phyloP scores from a whole-genome alignment of 2,888 invertebrate genomes.

The Lasius fuliginosus region DNA sequence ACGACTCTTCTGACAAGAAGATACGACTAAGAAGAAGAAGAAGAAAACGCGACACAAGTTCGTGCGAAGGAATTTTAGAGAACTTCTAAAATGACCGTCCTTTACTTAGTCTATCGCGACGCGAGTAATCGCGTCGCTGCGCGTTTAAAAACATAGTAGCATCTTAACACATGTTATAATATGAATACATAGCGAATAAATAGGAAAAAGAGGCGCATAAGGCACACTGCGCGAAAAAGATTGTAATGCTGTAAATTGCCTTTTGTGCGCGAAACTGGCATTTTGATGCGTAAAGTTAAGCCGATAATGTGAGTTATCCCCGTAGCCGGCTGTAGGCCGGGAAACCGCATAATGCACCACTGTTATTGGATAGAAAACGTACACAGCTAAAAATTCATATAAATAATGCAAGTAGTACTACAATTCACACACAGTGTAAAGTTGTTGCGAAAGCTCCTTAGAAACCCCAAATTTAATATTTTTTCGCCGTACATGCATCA shows the following conservation, averaged over 20 bases:
- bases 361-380: constrained; percentile 35
- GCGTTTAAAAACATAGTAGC: constrained; percentile 35
- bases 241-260: constrained; percentile 51
- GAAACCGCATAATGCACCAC: constrained; percentile 50
- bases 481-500: constrained; percentile 42
- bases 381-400: constrained; percentile 30
- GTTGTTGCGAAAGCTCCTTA: constrained; percentile 39
- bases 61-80: background rate
- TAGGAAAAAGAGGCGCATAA: background rate
- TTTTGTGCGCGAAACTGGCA: constrained; percentile 27
- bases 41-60: background rate
- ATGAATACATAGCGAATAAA: constrained; percentile 25
- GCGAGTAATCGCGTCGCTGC: constrained; percentile 22
- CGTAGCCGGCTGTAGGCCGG: constrained; percentile 38
- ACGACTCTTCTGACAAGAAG: too few relatives aligned
- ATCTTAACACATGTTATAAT: constrained; percentile 31
- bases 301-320: constrained; percentile 35
- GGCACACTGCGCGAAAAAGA: background rate
- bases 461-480: constrained; percentile 53
- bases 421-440: constrained; percentile 26
- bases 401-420: constrained; percentile 43
- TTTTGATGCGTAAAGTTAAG: constrained; percentile 37
- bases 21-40: too few relatives aligned
- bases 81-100: constrained; percentile 28
- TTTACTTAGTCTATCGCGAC: constrained; percentile 29